Base-by-base conservation (phyloP, 2,888 invertebrate genomes). In the Orthonevra nobilis region DNA sequence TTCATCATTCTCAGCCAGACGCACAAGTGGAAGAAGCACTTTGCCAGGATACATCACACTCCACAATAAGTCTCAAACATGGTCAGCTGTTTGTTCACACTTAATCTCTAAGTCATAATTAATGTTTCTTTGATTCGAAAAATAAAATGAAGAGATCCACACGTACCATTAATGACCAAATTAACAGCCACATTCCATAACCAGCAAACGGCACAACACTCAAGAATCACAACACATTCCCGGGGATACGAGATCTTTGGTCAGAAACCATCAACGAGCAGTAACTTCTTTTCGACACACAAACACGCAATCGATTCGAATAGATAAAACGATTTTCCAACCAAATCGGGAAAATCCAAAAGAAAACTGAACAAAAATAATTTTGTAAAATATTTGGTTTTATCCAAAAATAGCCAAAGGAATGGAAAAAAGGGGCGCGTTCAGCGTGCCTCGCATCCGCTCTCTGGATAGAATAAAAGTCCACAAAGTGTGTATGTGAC, bases 381-480 rank as follows among this genome's bases (percentile, higher is more conserved):
- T n/a, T n/a, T 23, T 5, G 5, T 7, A 42, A n/a, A 36, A 1
- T 7, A 36, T 7, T 20, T 9, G 26, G 34, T 42, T 28, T 44
- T 36, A 46, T 64, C 64, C 44, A 36, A 64, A 72, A 72, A 60
- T 77, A 72, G 36, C 26, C 48, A 17, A 40, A 63, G 32, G 54
- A 19, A 2, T 10, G 2, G 23, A 23, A 79, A 79, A 66, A 73
- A 68, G 61, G 66, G 79, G 73, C 73, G 79, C 79, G 79, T 73
- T 79, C 40, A 46, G 79, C 79, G 79, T 73, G 73, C 40, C 46
- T 42, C 44, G 48, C 58, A 79, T 79, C 66, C 79, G 60, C 40
- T 73, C 79, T 42, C 10, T 38, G 50, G 56, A 64, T 46, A 46
- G 52, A 68, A 61, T 61, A 34, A 63, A 34, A 7, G 46, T 38